Conservation (phyloP, 2,888 invertebrate genomes). For the Drosophila imparisetae region DNA sequence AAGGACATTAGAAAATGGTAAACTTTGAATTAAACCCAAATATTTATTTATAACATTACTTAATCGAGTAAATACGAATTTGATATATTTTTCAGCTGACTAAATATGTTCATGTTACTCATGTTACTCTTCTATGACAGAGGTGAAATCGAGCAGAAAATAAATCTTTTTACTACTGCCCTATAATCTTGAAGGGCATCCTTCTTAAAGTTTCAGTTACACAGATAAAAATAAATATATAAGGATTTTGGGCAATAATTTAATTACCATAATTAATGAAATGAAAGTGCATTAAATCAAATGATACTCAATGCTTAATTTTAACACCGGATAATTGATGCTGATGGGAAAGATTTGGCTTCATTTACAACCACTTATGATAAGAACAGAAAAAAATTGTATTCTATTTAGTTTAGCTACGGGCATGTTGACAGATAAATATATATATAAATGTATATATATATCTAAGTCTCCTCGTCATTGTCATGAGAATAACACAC, state of each 20-base stretch:
- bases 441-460: not conserved
- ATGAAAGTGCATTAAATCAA: not conserved
- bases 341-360: not conserved
- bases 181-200: not conserved
- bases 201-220: too few species aligned
- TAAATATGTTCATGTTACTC: too few species aligned
- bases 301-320: constrained; percentile 14
- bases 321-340: constrained; percentile 29
- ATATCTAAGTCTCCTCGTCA: constrained; percentile 41
- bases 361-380: not conserved
- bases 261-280: constrained; percentile 5
- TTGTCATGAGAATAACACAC: constrained; percentile 32
- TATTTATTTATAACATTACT: not conserved
- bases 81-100: not conserved
- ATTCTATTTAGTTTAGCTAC: constrained; percentile 29
- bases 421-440: constrained; percentile 35
- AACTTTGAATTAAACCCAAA: not conserved
- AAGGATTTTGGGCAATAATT: not conserved
- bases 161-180: not conserved
- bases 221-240: not conserved
- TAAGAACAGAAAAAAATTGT: constrained; percentile 1
- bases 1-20: not conserved
- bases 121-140: too few species aligned
- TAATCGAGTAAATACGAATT: not conserved
- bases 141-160: not conserved